Base-by-base conservation (phyloP, 2,113 vertebrate species). In the Pangasianodon gigas region DNA sequence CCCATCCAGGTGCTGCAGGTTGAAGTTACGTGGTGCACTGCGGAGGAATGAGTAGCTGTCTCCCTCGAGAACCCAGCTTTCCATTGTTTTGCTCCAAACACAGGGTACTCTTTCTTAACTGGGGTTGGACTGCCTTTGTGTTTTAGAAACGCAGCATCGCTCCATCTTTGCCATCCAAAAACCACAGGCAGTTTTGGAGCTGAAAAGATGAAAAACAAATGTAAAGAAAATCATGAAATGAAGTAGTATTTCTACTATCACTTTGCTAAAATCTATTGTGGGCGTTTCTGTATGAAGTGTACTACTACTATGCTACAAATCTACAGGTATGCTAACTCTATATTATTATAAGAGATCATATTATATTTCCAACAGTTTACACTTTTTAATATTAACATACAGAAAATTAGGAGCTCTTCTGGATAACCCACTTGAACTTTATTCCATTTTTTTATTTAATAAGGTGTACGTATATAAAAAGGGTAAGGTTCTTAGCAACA, bases 21-120 rank as follows among this genome's bases (percentile, higher is more conserved):
- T 93, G 91, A 95, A 93, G 54, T 85, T 93, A 83, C 83, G 93
- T n/a, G 96, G 95, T 41, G 93, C 91, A 81, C 94, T 96, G 91
- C 92, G 94, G 87, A 95, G 92, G 90, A 96, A 95, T 67, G 95
- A 95, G 93, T 96, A 95, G 91, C 95, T 95, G 92, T 96, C 95
- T 89, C 95, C 96, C 26, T 96, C 94, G 58, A 95, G 93, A 94
- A 95, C 95, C 95, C 95, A 96, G 94, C 94, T 96, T 93, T 96
- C 96, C 96, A 96, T 96, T 54, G 93, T 95, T 95, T 93, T 81
- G 93, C 92, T 93, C 94, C 92, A 92, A 87, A 79, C 87, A 88
- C 84, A 79, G 79, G 54, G 87, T 54, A 51, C 51, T 29, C 4
- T 41, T 54, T 44, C 62, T 75, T 92, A 82, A 56, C 56, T 62